phyloP scores from a whole-genome alignment of 2,113 vertebrate species.

The Crotophaga sulcirostris region DNA sequence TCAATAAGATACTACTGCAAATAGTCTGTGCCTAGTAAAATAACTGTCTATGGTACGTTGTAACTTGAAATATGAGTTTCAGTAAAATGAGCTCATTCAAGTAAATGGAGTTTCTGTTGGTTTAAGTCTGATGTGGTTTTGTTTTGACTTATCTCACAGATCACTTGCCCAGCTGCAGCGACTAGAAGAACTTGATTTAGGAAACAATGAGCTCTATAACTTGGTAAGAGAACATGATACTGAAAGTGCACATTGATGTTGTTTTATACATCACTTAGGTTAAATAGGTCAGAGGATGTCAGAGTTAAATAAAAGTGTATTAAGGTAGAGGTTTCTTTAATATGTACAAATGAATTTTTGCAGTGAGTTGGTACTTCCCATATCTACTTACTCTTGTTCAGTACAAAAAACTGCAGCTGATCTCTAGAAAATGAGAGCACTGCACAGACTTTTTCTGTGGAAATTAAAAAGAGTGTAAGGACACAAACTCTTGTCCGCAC shows the following conservation, averaged over 20 bases:
- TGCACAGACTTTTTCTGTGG: neutral
- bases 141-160: slow-evolving; percentile 71
- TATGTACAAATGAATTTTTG: neutral
- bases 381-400: neutral
- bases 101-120: slow-evolving; percentile 28
- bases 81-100: slow-evolving; percentile 26
- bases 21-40: neutral
- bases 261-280: neutral
- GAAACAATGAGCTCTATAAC: slow-evolving; percentile 95
- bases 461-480: neutral
- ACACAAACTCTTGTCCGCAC: neutral
- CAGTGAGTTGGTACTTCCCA: neutral
- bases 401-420: neutral
- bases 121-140: slow-evolving; percentile 29
- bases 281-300: neutral
- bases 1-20: neutral
- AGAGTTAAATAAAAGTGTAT: neutral
- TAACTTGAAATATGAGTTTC: slow-evolving; percentile 1
- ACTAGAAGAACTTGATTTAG: slow-evolving; percentile 97
- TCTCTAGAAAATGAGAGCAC: neutral
- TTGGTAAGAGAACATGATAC: slow-evolving; percentile 82
- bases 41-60: neutral
- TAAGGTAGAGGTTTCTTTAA: neutral
- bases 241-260: neutral
- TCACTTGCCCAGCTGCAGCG: slow-evolving; percentile 90